Base-by-base conservation (phyloP, 2,888 invertebrate species). In the Oscheius sp. region DNA sequence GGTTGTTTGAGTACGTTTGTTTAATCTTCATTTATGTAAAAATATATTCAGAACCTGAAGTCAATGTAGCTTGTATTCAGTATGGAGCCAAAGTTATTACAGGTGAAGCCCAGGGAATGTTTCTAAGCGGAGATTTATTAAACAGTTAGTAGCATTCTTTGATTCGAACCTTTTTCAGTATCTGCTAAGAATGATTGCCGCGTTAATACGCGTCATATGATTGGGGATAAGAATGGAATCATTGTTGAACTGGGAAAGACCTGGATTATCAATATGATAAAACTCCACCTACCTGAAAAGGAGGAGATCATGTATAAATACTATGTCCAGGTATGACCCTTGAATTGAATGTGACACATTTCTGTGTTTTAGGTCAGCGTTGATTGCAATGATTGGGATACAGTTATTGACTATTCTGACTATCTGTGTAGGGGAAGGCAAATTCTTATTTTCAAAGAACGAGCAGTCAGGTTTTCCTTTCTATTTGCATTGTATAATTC, bases 371-470 rank as follows among this genome's bases (percentile, higher is more conserved):
- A 33, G 47, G 32, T 36, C 22, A 38, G 32, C 14, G 2, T 50
- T 26, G 41, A 20, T 41, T 17, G 28, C 17, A n/a, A 24, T 30
- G 59, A 59, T 9, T 98, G 97, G 95, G 91, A 93, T 72, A 90
- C 92, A 69, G 92, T 98, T 64, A 90, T 96, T 72, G 96, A 98
- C 88, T 93, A 97, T 89, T 92, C 92, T 74, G 90, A 91, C 75
- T 95, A 92, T 89, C 91, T 92, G 86, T 98, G 98, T 87, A 91
- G 98, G 70, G 95, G 95, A 20, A 95, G 94, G 94, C 98, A 98
- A 89, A 91, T 91, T 86, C 90, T 98, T 56, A 95, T 93, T 89
- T 98, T 98, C 88, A 90, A 91, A 79, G 90, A 93, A 36, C 88
- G 93, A 69, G 95, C 96, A 63, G 93, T 95, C 72, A 92, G 92